Base-by-base conservation (phyloP, 2,113 vertebrate species). In the Notechis scutatus region DNA sequence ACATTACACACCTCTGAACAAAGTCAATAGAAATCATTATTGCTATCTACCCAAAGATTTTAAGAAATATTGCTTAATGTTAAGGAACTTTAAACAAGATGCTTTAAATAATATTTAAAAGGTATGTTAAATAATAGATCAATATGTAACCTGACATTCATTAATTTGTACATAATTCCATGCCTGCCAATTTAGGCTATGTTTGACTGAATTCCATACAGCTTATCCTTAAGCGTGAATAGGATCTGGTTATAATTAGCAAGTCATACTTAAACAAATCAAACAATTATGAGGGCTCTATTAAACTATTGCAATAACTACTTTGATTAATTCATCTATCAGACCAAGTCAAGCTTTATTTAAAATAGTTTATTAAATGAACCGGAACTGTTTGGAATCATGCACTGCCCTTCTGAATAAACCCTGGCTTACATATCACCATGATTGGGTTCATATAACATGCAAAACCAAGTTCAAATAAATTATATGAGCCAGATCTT, bases 1-100 rank as follows among this genome's bases (percentile, higher is more conserved):
- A 81, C 74, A 4, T 57, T 93, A 12, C 23, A 50, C 64, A 90
- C 93, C 55, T 93, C 57, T 87, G 23, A 93, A 91, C 26, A 92
- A 23, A 52, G 1, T 8, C 56, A 86, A 4, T 1, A 3, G 42
- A 92, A 92, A 95, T 61, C 21, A 93, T 8, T 86, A n/a, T 18
- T 18, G 89, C 69, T 34, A 92, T 0, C 69, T 15, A 55, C 54
- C 23, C n/a, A 21, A 86, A 21, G 26, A 91, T 87, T 81, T 64
- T 85, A 92, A 57, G 29, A 52, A 94, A 0, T 88, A 34, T 81
- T 81, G 18, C 34, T 42, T 81, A 81, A 81, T 42, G 34, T 42
- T 81, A 81, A 81, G n/a, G 34, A 42, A 81, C n/a, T 81, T 15
- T 24, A 54, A 15, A 81, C 29, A 89, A 3, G n/a, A 21, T 87